Evolutionary conservation across 2,113 vertebrate genomes (phyloP).

Genomic region (Sinocyclocheilus anshuiensis): DNA sequence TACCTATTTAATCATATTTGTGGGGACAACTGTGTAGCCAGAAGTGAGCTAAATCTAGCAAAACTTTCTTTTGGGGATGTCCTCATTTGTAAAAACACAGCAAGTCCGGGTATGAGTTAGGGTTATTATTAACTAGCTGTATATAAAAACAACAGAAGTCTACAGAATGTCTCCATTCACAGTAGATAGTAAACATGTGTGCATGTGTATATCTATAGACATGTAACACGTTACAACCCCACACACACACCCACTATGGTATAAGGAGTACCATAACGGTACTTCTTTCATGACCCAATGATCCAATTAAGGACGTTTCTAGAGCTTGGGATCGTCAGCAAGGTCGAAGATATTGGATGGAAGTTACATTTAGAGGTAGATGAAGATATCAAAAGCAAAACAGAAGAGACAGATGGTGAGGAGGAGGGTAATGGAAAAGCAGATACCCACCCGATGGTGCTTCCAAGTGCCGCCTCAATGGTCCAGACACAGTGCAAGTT

Average conservation of each 20-base stretch:
- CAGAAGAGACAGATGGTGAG: constrained; percentile 59
- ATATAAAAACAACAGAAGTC: not conserved
- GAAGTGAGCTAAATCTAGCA: too few species aligned
- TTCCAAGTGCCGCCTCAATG: constrained; percentile 90
- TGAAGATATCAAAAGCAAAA: constrained; percentile 33
- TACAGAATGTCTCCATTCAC: not conserved
- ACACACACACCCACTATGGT: too few species aligned
- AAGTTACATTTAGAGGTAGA: not conserved
- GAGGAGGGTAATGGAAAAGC: constrained; percentile 60
- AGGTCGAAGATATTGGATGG: not conserved
- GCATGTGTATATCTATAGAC: too few species aligned
- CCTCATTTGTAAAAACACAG: too few species aligned
- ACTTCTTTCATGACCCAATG: not conserved
- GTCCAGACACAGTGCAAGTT: constrained; percentile 97
- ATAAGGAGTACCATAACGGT: too few species aligned
- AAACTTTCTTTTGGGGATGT: too few species aligned
- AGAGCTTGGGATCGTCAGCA: not conserved
- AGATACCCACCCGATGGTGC: constrained; percentile 90
- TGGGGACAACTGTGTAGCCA: too few species aligned
- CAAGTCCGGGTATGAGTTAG: too few species aligned
- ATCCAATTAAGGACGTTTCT: not conserved
- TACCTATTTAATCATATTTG: too few species aligned
- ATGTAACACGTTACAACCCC: too few species aligned
- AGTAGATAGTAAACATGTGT: not conserved
- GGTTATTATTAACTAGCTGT: not conserved